Evolutionary conservation across 2,797 vertebrate genomes (phyloP).

Genomic region (Silurus lanzhouensis): DNA sequence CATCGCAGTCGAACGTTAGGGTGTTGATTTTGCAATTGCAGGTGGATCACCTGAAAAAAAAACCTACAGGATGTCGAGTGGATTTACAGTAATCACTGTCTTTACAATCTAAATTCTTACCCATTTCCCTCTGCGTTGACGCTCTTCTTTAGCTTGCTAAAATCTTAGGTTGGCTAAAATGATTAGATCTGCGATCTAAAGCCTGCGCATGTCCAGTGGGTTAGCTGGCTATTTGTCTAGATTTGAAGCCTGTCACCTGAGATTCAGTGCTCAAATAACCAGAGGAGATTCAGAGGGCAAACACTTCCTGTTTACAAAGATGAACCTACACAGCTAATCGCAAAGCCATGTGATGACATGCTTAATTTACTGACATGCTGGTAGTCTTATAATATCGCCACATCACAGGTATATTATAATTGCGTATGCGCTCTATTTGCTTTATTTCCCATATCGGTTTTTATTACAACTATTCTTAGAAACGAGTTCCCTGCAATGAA

Average conservation of each 20-base stretch:
- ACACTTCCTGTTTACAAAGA: background rate
- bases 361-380: background rate
- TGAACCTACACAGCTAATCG: background rate
- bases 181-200: too few relatives aligned
- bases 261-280: background rate
- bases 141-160: background rate
- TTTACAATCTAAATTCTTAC: background rate
- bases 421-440: background rate
- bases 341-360: background rate
- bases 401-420: background rate
- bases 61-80: too few relatives aligned
- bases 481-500: background rate
- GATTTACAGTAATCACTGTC: background rate
- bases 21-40: too few relatives aligned
- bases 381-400: background rate
- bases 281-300: background rate
- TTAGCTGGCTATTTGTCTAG: background rate
- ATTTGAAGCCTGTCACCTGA: background rate
- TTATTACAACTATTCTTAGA: background rate
- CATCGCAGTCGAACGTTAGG: too few relatives aligned
- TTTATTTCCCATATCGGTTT: background rate
- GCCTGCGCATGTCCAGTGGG: background rate
- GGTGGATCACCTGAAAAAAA: too few relatives aligned
- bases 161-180: background rate
- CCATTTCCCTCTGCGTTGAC: background rate